These are phyloP conservation scores for Cyprinodon diabolis DNA, from an alignment of 2,797 vertebrate genomes.

Conservation along the genomic window DNA sequence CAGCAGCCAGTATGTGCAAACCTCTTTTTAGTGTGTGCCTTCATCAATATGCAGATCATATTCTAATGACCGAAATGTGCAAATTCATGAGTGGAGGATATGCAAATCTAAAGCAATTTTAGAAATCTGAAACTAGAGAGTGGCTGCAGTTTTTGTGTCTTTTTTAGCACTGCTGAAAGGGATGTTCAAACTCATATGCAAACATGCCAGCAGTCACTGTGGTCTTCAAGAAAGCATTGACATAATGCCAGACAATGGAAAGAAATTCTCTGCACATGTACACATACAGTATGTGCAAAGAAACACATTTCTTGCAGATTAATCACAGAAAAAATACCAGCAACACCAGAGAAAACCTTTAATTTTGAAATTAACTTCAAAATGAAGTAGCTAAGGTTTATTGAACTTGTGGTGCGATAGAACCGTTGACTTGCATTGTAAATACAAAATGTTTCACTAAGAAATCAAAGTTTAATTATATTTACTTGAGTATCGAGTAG, in stretches of 20 bases:
- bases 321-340: not conserved
- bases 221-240: not conserved
- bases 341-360: not conserved
- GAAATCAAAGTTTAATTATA: not conserved
- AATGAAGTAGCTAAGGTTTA: not conserved
- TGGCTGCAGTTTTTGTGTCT: too few relatives aligned
- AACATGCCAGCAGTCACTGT: too few relatives aligned
- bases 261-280: not conserved
- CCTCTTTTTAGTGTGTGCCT: too few relatives aligned
- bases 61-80: too few relatives aligned
- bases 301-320: not conserved
- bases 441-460: not conserved
- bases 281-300: too few relatives aligned
- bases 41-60: too few relatives aligned
- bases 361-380: not conserved
- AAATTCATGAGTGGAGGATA: too few relatives aligned
- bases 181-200: too few relatives aligned
- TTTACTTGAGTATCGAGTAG: not conserved
- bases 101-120: too few relatives aligned
- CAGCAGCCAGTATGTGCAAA: too few relatives aligned
- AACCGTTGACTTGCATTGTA: not conserved
- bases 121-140: too few relatives aligned
- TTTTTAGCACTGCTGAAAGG: too few relatives aligned
- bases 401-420: not conserved
- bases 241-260: not conserved